Percentiles rank a stretch among this genome's conserved stretches.
These are phyloP conservation scores for Pygoscelis antarcticus DNA, from an alignment of 2,113 vertebrate species.

Conservation along the genomic window DNA sequence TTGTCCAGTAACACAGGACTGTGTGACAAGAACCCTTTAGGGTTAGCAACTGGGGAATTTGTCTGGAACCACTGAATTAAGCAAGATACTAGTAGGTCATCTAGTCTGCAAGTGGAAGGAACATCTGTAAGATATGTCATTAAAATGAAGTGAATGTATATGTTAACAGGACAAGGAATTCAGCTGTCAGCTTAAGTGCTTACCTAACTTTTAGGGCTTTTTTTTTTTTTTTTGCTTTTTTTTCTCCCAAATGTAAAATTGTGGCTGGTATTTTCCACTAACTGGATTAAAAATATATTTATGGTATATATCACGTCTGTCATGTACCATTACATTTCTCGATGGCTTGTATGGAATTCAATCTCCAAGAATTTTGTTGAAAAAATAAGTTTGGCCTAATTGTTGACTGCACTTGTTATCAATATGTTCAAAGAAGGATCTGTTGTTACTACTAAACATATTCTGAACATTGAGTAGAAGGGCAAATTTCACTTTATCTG, in stretches of 20 bases:
- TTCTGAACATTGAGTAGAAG: background rate
- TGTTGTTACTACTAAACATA: background rate
- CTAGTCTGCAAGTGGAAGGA: background rate
- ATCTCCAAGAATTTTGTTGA: background rate
- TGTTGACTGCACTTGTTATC: background rate
- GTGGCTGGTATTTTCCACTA: background rate
- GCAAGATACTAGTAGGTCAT: background rate
- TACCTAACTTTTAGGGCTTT: background rate
- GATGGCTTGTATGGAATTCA: background rate
- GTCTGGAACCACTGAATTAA: background rate
- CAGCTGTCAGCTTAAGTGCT: background rate
- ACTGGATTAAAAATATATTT: background rate
- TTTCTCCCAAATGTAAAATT: background rate
- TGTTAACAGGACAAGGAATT: background rate
- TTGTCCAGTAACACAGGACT: background rate
- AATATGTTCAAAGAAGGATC: background rate
- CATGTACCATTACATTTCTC: background rate
- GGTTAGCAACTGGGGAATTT: background rate
- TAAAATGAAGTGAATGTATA: background rate
- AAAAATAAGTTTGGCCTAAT: background rate
- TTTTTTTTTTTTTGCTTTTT: background rate
- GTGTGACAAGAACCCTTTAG: background rate
- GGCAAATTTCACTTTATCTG: slow-evolving; percentile 13
- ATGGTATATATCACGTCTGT: background rate
- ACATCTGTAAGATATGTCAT: background rate